These are phyloP conservation scores for Poecilia picta DNA, from an alignment of 2,797 vertebrate species.

Conservation along the genomic window DNA sequence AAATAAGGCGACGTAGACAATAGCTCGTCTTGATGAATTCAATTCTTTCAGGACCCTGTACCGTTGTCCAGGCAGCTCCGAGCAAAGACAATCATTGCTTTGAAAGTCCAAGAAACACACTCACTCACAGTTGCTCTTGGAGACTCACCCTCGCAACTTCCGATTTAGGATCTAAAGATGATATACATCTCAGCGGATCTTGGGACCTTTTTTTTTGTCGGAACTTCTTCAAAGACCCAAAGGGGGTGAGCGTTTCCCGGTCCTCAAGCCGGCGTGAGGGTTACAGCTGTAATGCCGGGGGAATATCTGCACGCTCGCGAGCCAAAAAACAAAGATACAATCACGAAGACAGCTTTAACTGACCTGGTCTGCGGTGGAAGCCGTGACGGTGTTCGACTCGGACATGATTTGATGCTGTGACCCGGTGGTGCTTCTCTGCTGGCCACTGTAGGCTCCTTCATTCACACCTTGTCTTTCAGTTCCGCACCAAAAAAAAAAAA, in stretches of 20 bases:
- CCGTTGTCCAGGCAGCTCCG: constrained; percentile 87
- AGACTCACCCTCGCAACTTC: constrained; percentile 74
- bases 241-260: constrained; percentile 21
- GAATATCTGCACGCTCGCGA: constrained; percentile 18
- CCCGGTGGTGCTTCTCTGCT: constrained; percentile 78
- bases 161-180: constrained; percentile 73
- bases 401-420: constrained; percentile 83
- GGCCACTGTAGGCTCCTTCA: constrained; percentile 82
- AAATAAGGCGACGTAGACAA: constrained; percentile 87
- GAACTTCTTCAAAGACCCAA: constrained; percentile 20
- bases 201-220: constrained; percentile 20
- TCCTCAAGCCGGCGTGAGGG: constrained; percentile 12
- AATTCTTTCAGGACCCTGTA: constrained; percentile 88
- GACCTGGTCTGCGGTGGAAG: constrained; percentile 83
- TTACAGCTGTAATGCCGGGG: constrained; percentile 3
- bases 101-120: constrained; percentile 83
- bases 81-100: constrained; percentile 83
- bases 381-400: constrained; percentile 77
- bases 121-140: constrained; percentile 65
- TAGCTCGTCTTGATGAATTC: constrained; percentile 89
- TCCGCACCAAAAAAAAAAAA: constrained; percentile 70
- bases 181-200: constrained; percentile 70
- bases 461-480: constrained; percentile 86
- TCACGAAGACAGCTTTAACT: constrained; percentile 65
- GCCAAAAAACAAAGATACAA: neutral